Conservation (phyloP, 2,888 invertebrate species). For the Conistra vaccinii region DNA sequence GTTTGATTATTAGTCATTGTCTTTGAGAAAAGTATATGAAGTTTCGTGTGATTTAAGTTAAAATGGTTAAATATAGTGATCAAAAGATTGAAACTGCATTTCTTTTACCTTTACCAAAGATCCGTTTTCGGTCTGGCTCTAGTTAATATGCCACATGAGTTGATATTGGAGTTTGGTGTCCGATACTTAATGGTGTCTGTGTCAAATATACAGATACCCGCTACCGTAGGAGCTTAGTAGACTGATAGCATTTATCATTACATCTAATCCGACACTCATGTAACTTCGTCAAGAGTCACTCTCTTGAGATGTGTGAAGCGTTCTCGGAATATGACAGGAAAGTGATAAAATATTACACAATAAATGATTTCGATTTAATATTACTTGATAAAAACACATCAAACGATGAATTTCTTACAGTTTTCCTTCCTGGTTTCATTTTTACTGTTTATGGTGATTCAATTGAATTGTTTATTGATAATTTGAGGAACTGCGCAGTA, state of each 20-base stretch:
- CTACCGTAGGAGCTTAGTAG: slow-evolving; percentile 31
- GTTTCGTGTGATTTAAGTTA: too few species aligned
- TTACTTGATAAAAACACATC: slow-evolving; percentile 29
- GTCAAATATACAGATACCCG: slow-evolving; percentile 21
- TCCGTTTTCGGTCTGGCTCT: too few species aligned
- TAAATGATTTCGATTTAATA: slow-evolving; percentile 18
- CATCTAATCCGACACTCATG: slow-evolving; percentile 40
- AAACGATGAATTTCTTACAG: background rate
- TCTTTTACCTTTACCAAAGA: too few species aligned
- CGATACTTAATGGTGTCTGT: slow-evolving; percentile 27
- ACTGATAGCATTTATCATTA: slow-evolving; percentile 48
- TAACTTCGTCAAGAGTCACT: slow-evolving; percentile 28
- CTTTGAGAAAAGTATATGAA: too few species aligned
- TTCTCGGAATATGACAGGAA: slow-evolving; percentile 34
- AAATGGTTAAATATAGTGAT: too few species aligned
- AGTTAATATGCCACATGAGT: too few species aligned
- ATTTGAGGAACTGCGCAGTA: slow-evolving; percentile 69
- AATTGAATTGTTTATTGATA: slow-evolving; percentile 33
- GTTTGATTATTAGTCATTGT: too few species aligned
- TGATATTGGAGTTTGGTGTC: background rate
- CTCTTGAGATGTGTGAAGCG: slow-evolving; percentile 27
- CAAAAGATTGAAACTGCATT: too few species aligned
- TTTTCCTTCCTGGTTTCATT: slow-evolving; percentile 15
- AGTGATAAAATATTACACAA: slow-evolving; percentile 38
- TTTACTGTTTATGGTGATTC: slow-evolving; percentile 14